Evolutionary conservation across 2,797 vertebrate genomes (phyloP), one percentile per base, ranked within the genome.

Genomic region (Eulemur albifrons): DNA sequence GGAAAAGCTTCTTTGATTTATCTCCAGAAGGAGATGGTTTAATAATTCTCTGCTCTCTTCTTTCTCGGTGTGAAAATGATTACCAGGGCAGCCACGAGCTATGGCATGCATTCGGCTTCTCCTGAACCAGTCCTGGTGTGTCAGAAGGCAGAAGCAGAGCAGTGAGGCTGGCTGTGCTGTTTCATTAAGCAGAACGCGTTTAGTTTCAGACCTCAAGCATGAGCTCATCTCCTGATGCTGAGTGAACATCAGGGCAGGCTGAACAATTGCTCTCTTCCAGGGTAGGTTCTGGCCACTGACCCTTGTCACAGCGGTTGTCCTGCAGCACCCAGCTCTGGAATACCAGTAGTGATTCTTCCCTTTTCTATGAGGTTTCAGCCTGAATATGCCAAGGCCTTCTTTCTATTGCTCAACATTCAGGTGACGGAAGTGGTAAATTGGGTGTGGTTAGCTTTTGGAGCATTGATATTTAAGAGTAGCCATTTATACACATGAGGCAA

Each of bases 1-100:
- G 35, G 79, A 73, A 85, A 93, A 95, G 12, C 23, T 86, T 81
- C 48, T 95, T 79, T 81, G 65, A 94, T 89, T 97, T 50, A 72
- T 18, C 2, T 1, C 38, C 18, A 38, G 82, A 76, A 88, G 14
- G 45, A 93, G 59, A 69, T 48, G 76, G 27, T 50, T 69, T 88
- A 70, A 38, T 72, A 61, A 89, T 93, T 92, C 21, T 63, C 91
- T 90, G 45, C 54, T 96, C 2, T 90, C 43, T 92, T 61, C 59
- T 77, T 84, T 82, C 73, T 85, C 35, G 27, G 12, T 75, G 45
- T 93, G 94, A 91, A 93, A 92, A 81, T 20, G 82, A 76, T 76
- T 25, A 38, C 32, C 54, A 59, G n/a, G 40, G 32, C 5, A 67
- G 77, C 7, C 10, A 23, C 79, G 48, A 61, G 65, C 79, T 72